Evolutionary conservation across 30 jellyfish, hydroid and myxozoan species (phyloP).

Genomic region (Morbakka virulenta): DNA sequence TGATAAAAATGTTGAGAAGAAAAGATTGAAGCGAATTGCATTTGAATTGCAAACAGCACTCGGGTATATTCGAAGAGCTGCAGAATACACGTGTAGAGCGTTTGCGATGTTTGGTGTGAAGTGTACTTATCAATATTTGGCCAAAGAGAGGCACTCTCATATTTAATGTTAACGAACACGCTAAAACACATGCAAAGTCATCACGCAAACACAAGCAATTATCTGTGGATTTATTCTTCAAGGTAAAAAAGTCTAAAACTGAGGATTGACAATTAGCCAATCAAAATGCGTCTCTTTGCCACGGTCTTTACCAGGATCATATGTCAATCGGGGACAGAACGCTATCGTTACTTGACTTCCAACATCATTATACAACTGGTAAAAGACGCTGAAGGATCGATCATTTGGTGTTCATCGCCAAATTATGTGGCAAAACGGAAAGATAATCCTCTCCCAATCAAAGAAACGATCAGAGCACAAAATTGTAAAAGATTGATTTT

Average conservation of each 20-base stretch:
- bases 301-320: constrained; percentile 24
- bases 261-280: constrained; percentile 16
- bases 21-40: background rate
- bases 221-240: constrained; percentile 7
- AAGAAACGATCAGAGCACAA: constrained; percentile 31
- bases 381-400: background rate
- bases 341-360: background rate
- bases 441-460: background rate
- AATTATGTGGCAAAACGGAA: background rate
- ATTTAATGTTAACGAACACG: constrained; percentile 25
- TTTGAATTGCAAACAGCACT: background rate
- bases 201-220: no score
- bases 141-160: constrained; percentile 30
- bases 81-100: background rate
- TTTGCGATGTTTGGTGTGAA: constrained; percentile 14
- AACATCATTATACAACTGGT: constrained; percentile 6
- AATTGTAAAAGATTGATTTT: no score
- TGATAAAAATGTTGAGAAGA: background rate
- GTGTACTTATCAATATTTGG: constrained; percentile 10
- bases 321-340: constrained; percentile 1
- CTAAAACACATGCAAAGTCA: no score
- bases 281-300: background rate
- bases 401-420: constrained; percentile 24
- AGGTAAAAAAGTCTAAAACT: constrained; percentile 2
- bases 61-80: constrained; percentile 29